Conservation (phyloP, 64 coral and sea anemone species). For the Catalaphyllia jardinei region DNA sequence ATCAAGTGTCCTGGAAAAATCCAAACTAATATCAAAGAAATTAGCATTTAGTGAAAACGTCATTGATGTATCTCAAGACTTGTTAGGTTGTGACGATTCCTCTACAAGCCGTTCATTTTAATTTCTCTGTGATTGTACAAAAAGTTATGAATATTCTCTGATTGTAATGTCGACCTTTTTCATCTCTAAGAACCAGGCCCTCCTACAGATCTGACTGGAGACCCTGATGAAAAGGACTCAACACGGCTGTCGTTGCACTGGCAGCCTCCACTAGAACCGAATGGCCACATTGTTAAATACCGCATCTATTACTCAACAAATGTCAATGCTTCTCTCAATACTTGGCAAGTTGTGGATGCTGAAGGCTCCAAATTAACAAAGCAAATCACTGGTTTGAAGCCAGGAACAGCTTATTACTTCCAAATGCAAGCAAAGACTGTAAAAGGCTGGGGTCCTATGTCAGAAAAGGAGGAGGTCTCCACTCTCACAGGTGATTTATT, state of each 20-base stretch:
- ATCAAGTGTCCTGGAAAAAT: too few relatives aligned
- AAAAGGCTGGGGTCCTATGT: slow-evolving; percentile 72
- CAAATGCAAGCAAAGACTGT: slow-evolving; percentile 74
- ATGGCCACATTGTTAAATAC: slow-evolving; percentile 69
- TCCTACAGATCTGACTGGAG: slow-evolving; percentile 68
- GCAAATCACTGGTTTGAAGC: slow-evolving; percentile 34
- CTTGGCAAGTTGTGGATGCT: slow-evolving; percentile 52
- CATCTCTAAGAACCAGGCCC: slow-evolving; percentile 51
- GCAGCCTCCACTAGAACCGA: slow-evolving; percentile 70
- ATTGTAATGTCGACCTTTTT: background rate
- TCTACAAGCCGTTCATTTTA: too few relatives aligned
- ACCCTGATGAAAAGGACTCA: slow-evolving; percentile 55
- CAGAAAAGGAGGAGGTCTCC: background rate
- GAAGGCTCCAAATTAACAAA: slow-evolving; percentile 58
- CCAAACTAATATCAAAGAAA: too few relatives aligned
- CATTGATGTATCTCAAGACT: too few relatives aligned
- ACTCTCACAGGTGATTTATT: slow-evolving; percentile 24
- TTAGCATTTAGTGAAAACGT: too few relatives aligned
- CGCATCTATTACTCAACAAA: slow-evolving; percentile 72
- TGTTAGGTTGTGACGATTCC: too few relatives aligned
- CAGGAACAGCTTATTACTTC: slow-evolving; percentile 78
- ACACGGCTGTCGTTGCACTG: slow-evolving; percentile 57
- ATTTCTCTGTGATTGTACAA: background rate
- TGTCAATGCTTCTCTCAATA: slow-evolving; percentile 12
- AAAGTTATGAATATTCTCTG: background rate